These are phyloP conservation scores for Barypeithes pellucidus DNA, from an alignment of 2,888 invertebrate genomes.

Conservation along the genomic window DNA sequence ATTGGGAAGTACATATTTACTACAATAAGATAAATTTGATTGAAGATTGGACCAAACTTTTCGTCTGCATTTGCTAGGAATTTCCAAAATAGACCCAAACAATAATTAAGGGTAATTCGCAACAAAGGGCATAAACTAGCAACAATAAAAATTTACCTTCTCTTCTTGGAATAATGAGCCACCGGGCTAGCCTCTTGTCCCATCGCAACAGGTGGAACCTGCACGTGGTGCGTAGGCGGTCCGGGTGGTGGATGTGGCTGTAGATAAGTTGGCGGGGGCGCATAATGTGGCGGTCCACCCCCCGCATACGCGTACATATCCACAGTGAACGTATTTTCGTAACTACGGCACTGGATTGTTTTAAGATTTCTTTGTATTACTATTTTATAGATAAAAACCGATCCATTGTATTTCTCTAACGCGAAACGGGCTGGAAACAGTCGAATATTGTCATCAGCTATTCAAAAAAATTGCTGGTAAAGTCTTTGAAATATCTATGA, in stretches of 20 bases:
- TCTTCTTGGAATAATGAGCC: conserved; percentile 70
- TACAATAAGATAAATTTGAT: too few species aligned
- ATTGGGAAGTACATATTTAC: too few species aligned
- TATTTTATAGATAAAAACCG: too few species aligned
- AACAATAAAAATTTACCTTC: conserved; percentile 65
- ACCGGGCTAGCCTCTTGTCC: conserved; percentile 65
- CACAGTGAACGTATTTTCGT: conserved; percentile 44
- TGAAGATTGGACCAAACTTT: too few species aligned
- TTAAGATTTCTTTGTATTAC: neutral
- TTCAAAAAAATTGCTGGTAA: too few species aligned
- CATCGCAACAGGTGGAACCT: conserved; percentile 63
- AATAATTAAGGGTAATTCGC: neutral
- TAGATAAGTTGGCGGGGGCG: conserved; percentile 70
- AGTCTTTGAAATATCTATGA: too few species aligned
- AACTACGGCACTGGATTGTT: neutral
- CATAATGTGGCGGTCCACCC: conserved; percentile 70
- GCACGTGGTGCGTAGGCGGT: conserved; percentile 58
- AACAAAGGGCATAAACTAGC: neutral
- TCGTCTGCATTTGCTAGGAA: neutral
- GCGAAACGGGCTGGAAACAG: too few species aligned
- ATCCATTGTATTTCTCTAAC: too few species aligned
- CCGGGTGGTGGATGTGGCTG: conserved; percentile 68
- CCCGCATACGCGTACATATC: conserved; percentile 72
- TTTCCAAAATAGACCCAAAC: conserved; percentile 1
- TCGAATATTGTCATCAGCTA: too few species aligned